phyloP scores from a whole-genome alignment of 2,797 vertebrate species.

The Eulemur rubriventer region DNA sequence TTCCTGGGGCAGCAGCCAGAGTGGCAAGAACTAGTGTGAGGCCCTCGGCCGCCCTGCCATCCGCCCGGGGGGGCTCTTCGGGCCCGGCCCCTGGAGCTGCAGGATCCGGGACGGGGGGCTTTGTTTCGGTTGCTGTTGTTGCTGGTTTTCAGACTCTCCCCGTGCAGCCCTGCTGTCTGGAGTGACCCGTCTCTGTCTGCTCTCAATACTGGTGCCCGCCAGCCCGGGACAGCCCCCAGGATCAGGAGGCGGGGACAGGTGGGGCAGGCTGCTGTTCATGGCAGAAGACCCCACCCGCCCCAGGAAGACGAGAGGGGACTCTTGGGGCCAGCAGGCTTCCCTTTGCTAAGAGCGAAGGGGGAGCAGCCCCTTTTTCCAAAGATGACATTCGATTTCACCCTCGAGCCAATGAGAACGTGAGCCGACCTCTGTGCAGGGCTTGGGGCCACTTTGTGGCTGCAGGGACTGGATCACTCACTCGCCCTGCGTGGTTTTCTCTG shows the following conservation, averaged over 20 bases:
- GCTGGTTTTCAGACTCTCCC: conserved; percentile 13
- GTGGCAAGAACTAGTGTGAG: conserved; percentile 14
- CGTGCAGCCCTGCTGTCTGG: background rate
- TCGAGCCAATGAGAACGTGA: background rate
- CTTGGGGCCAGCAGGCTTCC: background rate
- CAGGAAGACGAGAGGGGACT: background rate
- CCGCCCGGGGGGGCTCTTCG: fast-evolving
- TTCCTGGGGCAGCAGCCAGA: background rate
- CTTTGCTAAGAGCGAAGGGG: fast-evolving
- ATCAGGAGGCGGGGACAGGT: background rate
- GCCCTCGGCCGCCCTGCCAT: background rate
- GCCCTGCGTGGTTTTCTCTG: fast-evolving
- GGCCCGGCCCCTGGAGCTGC: background rate
- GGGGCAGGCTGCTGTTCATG: too few relatives aligned
- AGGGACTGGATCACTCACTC: fast-evolving
- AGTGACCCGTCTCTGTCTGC: background rate
- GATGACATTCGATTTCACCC: background rate
- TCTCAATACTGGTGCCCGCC: background rate
- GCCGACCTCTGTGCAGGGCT: background rate
- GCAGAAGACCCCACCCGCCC: background rate
- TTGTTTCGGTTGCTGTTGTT: background rate
- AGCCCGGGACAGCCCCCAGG: background rate
- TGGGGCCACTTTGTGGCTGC: conserved; percentile 54
- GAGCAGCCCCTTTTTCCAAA: conserved; percentile 50
- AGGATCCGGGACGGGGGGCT: background rate